Evolutionary conservation across 1,140 invertebrate species (phyloP).

Genomic region (Riptortus pedestris): DNA sequence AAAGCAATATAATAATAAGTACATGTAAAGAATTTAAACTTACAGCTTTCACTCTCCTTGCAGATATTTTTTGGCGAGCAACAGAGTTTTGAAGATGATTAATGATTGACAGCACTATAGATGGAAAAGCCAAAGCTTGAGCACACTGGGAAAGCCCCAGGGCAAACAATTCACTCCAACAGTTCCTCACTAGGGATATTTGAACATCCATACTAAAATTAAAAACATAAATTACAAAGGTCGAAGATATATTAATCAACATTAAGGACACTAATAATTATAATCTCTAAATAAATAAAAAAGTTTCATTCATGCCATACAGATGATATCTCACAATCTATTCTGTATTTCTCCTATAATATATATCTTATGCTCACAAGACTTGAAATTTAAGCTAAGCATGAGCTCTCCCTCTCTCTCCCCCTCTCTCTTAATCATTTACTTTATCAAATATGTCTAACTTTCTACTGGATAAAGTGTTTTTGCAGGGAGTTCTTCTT

Average conservation of each 20-base stretch:
- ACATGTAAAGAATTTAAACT: constrained; percentile 7
- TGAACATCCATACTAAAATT: constrained; percentile 71
- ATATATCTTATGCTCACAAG: no score
- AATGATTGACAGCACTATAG: constrained; percentile 71
- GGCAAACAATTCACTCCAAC: constrained; percentile 88
- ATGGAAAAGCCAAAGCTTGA: constrained; percentile 63
- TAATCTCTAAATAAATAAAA: neutral
- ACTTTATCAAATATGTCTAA: no score
- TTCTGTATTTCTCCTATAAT: no score
- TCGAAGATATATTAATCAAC: neutral
- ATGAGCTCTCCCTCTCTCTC: no score
- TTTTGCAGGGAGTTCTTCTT: no score
- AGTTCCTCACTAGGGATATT: constrained; percentile 67
- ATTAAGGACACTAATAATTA: neutral
- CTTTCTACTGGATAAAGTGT: no score
- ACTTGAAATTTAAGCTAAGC: no score
- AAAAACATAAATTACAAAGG: constrained; percentile 14
- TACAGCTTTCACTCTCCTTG: constrained; percentile 55
- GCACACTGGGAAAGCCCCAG: constrained; percentile 84
- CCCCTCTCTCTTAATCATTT: no score
- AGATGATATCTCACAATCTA: no score
- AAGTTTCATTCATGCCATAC: no score
- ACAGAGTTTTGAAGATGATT: constrained; percentile 55
- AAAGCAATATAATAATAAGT: no score
- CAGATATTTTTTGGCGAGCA: constrained; percentile 59